Evolutionary conservation across 2,888 invertebrate species (phyloP), one percentile per base, ranked within the genome.

Genomic region (Pachymerium ferrugineum): DNA sequence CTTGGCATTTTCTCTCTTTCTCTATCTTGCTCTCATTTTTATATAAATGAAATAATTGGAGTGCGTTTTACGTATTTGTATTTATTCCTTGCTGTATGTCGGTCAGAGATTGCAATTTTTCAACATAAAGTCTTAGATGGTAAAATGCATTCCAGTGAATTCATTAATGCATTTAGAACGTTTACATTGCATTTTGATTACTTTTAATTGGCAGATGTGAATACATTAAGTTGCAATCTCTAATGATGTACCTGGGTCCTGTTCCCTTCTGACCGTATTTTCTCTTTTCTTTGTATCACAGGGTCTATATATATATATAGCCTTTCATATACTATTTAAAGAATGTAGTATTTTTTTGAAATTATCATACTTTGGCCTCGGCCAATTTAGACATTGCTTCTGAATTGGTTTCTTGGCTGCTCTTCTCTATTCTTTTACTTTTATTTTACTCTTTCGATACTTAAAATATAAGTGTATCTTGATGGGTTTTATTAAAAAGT

Each of bases 241-340:
- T 25, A 28, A 62, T 12, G 28, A 28, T 62, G 28, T 62, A 28
- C 28, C n/a, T n/a, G n/a, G n/a, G 62, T 62, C 62, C 62, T 28
- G 62, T 62, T 62, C 62, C 62, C 62, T 62, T 62, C 62, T 62
- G 62, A 62, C 62, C 62, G n/a, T n/a, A n/a, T n/a, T n/a, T n/a
- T n/a, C n/a, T n/a, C n/a, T 62, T 62, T 62, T 62, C 62, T 62
- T 62, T 62, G 62, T 62, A 62, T 62, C 62, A 62, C 62, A 62
- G 62, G 62, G 62, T 62, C 25, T 62, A 28, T n/a, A n/a, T n/a
- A n/a, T n/a, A n/a, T n/a, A n/a, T n/a, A 62, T 62, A 62, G 62
- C 62, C 62, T 62, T 62, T 62, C 62, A 62, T 62, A 62, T 62
- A 62, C 62, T n/a, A 62, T 62, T 62, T 62, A 62, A 62, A 25